These are phyloP conservation scores for Lacerta bilineata DNA, from an alignment of 2,797 vertebrate species.

Conservation along the genomic window DNA sequence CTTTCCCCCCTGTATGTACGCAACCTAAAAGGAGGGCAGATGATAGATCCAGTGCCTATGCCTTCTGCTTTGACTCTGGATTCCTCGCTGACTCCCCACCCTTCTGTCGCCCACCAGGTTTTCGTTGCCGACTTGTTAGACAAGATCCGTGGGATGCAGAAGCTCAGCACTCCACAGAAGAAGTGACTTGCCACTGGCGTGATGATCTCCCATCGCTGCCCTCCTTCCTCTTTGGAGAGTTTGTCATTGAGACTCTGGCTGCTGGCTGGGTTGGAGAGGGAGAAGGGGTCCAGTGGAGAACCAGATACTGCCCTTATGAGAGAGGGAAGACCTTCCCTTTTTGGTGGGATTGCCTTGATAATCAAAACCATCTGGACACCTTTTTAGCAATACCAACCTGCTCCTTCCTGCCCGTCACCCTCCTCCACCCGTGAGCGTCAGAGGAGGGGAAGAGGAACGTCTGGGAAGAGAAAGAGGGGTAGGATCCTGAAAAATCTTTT, in stretches of 20 bases:
- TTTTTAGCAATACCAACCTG: constrained; percentile 43
- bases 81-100: no score
- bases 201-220: not conserved
- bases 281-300: constrained; percentile 11
- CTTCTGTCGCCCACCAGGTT: constrained; percentile 74
- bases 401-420: constrained; percentile 3
- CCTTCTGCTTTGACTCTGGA: not conserved
- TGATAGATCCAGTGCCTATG: not conserved
- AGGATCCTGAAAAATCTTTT: not conserved
- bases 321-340: constrained; percentile 60
- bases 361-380: constrained; percentile 43
- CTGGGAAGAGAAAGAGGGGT: not conserved
- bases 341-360: constrained; percentile 43
- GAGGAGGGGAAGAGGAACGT: not conserved
- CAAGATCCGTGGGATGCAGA: constrained; percentile 95
- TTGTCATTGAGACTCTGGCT: not conserved
- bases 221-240: not conserved
- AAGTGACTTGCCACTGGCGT: constrained; percentile 80
- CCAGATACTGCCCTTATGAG: constrained; percentile 63
- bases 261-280: not conserved
- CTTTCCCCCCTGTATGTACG: no score
- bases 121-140: constrained; percentile 91
- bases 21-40: no score
- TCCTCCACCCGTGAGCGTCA: constrained; percentile 23
- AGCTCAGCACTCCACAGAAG: constrained; percentile 94